A percentile compares a stretch with the other conserved stretches of the same genome.
These are phyloP conservation scores for Eudemis profundana DNA, from an alignment of 2,888 invertebrate genomes.

Conservation along the genomic window DNA sequence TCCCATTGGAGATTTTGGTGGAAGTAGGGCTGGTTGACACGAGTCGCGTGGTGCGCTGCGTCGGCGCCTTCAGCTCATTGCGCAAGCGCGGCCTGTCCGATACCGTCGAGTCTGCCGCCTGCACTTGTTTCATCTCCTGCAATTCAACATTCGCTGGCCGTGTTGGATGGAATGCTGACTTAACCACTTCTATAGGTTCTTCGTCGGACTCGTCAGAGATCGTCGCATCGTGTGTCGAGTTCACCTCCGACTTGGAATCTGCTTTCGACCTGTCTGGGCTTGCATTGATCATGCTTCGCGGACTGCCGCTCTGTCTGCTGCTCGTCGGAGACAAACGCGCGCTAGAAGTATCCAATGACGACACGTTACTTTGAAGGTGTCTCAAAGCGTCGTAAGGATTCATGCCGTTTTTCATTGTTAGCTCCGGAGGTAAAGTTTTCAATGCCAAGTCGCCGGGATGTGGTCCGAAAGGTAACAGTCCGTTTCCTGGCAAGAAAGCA, in stretches of 20 bases:
- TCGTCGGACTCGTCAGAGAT: constrained; percentile 88
- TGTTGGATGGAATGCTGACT: constrained; percentile 90
- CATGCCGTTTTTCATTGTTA: constrained; percentile 83
- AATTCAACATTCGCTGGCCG: constrained; percentile 85
- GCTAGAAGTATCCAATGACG: constrained; percentile 78
- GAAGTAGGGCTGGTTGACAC: constrained; percentile 81
- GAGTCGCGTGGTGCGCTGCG: constrained; percentile 79
- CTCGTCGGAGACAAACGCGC: constrained; percentile 84
- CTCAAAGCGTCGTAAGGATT: constrained; percentile 85
- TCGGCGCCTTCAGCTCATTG: constrained; percentile 87
- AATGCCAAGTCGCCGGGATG: constrained; percentile 82
- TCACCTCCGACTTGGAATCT: constrained; percentile 86
- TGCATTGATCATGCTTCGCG: constrained; percentile 73
- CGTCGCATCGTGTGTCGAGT: constrained; percentile 87
- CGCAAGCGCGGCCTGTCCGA: constrained; percentile 76
- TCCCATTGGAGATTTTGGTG: constrained; percentile 85
- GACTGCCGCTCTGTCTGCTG: constrained; percentile 84
- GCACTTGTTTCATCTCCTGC: constrained; percentile 82
- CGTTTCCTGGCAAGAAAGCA: constrained; percentile 83
- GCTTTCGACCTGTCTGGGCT: constrained; percentile 81
- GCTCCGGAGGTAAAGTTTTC: constrained; percentile 77
- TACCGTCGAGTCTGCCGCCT: constrained; percentile 86
- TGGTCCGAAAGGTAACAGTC: constrained; percentile 82
- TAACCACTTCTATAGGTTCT: constrained; percentile 90
- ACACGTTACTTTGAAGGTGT: constrained; percentile 76